A percentile compares a stretch with the other conserved stretches of the same genome.
Evolutionary conservation across 2,113 vertebrate genomes (phyloP).

Genomic region (Toxostoma redivivum): DNA sequence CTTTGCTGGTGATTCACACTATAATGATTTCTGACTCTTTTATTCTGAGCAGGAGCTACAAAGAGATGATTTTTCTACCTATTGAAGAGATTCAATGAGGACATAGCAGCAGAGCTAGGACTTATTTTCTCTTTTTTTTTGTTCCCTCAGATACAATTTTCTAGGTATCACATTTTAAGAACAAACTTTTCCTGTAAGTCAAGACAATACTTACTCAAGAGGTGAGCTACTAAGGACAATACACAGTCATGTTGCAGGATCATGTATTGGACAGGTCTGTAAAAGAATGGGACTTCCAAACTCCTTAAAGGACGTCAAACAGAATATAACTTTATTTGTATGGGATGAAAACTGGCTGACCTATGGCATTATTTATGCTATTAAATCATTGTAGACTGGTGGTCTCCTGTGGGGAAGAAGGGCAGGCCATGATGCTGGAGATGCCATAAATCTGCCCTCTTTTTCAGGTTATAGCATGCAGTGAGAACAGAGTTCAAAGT

Average conservation of each 20-base stretch:
- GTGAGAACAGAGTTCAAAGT: neutral
- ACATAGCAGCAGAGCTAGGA: neutral
- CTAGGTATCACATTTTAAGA: neutral
- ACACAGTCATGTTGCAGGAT: fast-evolving
- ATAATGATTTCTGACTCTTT: neutral
- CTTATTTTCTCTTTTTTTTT: neutral
- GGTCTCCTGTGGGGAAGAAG: neutral
- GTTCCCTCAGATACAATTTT: neutral
- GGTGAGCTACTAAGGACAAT: neutral
- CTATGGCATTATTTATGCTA: neutral
- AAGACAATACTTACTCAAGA: neutral
- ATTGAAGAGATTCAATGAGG: neutral
- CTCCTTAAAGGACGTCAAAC: neutral
- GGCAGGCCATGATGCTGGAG: neutral
- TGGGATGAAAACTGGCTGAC: neutral
- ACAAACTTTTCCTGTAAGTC: neutral
- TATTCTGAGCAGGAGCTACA: neutral
- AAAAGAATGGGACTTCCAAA: neutral
- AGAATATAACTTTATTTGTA: neutral
- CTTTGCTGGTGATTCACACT: neutral
- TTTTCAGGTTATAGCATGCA: neutral
- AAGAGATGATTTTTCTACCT: neutral
- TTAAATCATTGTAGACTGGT: neutral
- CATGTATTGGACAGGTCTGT: neutral
- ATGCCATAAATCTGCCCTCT: neutral